phyloP scores from a whole-genome alignment of 2,797 vertebrate species.

The Natrix natrix region DNA sequence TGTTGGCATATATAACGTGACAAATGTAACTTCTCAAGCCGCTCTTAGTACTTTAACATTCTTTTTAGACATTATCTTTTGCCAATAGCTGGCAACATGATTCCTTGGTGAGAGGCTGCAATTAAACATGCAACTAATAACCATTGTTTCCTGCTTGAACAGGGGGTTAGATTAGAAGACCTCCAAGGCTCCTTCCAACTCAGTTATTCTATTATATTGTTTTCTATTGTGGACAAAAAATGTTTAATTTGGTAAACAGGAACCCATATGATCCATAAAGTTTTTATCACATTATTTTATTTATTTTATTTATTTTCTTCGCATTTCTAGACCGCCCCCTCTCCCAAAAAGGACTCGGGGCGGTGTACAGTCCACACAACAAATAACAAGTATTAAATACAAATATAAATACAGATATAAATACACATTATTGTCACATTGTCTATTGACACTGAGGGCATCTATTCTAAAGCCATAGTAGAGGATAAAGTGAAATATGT shows the following conservation, averaged over 20 bases:
- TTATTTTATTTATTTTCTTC: no score
- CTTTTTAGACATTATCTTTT: neutral
- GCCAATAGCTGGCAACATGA: neutral
- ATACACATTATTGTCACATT: neutral
- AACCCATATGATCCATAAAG: neutral
- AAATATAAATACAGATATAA: no score
- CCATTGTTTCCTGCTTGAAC: neutral
- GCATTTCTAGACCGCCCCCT: no score
- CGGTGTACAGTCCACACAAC: no score
- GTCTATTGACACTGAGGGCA: neutral
- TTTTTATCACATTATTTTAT: neutral
- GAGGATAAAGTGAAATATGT: constrained; percentile 14
- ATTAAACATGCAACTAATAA: neutral
- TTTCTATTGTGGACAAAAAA: neutral
- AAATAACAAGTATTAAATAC: no score
- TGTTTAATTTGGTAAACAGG: neutral
- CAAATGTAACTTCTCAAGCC: neutral
- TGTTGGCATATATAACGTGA: neutral
- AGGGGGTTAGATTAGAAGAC: no score
- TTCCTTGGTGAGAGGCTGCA: neutral
- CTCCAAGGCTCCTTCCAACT: no score
- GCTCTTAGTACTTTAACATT: neutral
- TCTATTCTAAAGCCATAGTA: constrained; percentile 19
- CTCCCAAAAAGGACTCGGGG: no score
- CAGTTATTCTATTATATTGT: no score